These are phyloP conservation scores for Chelmon rostratus DNA, from an alignment of 2,797 vertebrate species.

Conservation along the genomic window DNA sequence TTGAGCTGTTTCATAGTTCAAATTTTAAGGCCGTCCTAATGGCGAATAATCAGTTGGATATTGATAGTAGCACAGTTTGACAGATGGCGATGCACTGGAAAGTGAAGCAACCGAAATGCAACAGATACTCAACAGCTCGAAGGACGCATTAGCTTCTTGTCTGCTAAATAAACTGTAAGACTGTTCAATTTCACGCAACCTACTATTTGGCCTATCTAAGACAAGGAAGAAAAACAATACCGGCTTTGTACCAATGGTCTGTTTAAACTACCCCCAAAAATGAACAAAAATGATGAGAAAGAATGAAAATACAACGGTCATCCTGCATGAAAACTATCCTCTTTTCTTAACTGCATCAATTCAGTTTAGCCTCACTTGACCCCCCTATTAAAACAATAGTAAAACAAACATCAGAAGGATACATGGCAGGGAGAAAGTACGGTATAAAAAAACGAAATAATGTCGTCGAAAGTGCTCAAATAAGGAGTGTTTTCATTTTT, in stretches of 20 bases:
- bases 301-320: conserved; percentile 47
- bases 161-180: conserved; percentile 33
- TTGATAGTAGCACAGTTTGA: conserved; percentile 14
- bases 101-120: conserved; percentile 33
- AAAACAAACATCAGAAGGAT: conserved; percentile 73
- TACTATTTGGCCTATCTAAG: conserved; percentile 19
- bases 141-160: conserved; percentile 33
- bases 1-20: conserved; percentile 3
- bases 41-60: conserved; percentile 12
- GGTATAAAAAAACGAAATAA: conserved; percentile 78
- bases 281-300: conserved; percentile 40
- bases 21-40: conserved; percentile 46
- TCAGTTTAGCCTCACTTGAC: conserved; percentile 69
- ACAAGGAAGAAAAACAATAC: conserved; percentile 7
- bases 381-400: conserved; percentile 70
- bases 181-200: conserved; percentile 36
- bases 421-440: conserved; percentile 76
- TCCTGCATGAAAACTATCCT: conserved; percentile 43
- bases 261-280: conserved; percentile 45
- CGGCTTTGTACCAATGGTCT: conserved; percentile 52
- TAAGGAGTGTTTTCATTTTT: conserved; percentile 79
- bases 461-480: conserved; percentile 86
- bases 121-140: conserved; percentile 35
- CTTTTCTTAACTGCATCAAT: conserved; percentile 37
- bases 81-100: conserved; percentile 14